phyloP scores from a whole-genome alignment of 2,888 invertebrate genomes.

The Polymixis flavicincta region DNA sequence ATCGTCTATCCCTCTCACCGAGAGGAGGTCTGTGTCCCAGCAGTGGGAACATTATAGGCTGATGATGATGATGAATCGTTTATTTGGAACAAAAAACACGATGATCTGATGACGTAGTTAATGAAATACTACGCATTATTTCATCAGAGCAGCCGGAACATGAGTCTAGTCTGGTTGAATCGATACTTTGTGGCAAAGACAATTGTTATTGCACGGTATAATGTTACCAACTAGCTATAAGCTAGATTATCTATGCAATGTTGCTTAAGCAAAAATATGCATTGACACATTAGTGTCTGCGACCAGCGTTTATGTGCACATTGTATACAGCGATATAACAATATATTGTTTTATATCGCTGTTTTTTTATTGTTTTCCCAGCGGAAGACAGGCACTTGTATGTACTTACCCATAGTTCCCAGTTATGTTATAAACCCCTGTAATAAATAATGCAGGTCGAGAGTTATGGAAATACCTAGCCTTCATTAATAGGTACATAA shows the following conservation, averaged over 20 bases:
- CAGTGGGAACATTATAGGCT: too few relatives aligned
- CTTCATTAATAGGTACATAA: too few relatives aligned
- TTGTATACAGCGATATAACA: too few relatives aligned
- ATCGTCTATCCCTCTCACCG: too few relatives aligned
- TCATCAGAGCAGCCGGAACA: constrained; percentile 33
- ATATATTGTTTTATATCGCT: background rate
- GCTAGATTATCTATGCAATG: constrained; percentile 2
- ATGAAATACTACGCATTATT: constrained; percentile 37
- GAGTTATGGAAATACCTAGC: too few relatives aligned
- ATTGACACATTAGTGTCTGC: background rate
- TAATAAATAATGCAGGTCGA: too few relatives aligned
- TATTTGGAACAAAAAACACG: too few relatives aligned
- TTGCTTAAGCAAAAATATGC: constrained; percentile 9
- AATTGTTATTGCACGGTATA: constrained; percentile 45
- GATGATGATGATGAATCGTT: too few relatives aligned
- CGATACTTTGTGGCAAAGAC: constrained; percentile 58
- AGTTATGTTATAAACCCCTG: too few relatives aligned
- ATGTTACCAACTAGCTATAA: constrained; percentile 15
- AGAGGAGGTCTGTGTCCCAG: too few relatives aligned
- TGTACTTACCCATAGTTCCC: background rate
- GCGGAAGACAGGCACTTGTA: background rate
- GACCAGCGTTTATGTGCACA: background rate
- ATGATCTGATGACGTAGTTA: constrained; percentile 8
- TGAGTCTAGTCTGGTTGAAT: constrained; percentile 39
- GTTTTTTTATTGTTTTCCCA: background rate